These are phyloP conservation scores for Lophius americanus DNA, from an alignment of 2,797 vertebrate species.

Conservation along the genomic window DNA sequence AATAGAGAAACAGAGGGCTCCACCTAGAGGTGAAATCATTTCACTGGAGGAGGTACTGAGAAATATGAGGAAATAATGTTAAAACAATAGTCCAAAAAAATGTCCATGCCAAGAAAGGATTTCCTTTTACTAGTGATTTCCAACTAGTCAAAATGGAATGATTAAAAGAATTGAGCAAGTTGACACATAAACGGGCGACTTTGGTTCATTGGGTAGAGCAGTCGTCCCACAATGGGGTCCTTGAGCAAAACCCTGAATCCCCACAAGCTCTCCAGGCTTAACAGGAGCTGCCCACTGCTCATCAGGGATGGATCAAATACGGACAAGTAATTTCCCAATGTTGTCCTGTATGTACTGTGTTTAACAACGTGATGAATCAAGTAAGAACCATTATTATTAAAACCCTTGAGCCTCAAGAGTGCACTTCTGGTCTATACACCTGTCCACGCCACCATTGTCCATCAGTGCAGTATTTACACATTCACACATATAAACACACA, in stretches of 20 bases:
- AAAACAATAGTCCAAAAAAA: constrained; percentile 32
- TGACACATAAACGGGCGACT: constrained; percentile 41
- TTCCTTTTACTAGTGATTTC: constrained; percentile 42
- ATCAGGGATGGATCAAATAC: too few species aligned
- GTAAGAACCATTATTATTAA: too few species aligned
- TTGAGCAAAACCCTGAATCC: too few species aligned
- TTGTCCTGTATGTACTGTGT: too few species aligned
- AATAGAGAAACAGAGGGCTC: constrained; percentile 80
- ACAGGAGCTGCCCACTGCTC: too few species aligned
- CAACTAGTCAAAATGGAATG: constrained; percentile 53
- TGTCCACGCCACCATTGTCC: constrained; percentile 62
- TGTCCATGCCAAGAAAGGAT: constrained; percentile 43
- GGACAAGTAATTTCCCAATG: too few species aligned
- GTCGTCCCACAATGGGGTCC: too few species aligned
- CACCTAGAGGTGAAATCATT: constrained; percentile 80
- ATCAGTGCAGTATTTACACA: constrained; percentile 52
- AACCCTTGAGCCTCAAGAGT: constrained; percentile 20
- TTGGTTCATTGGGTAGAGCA: too few species aligned
- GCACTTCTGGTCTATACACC: constrained; percentile 62
- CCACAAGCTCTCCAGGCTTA: too few species aligned
- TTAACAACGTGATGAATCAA: too few species aligned
- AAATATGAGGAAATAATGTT: constrained; percentile 50
- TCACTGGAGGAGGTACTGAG: constrained; percentile 56
- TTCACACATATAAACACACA: constrained; percentile 18
- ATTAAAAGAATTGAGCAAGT: constrained; percentile 63